A percentile compares a stretch with the other conserved stretches of the same genome.
phyloP scores from a whole-genome alignment of 1,140 invertebrate species.

The Eueides isabella region DNA sequence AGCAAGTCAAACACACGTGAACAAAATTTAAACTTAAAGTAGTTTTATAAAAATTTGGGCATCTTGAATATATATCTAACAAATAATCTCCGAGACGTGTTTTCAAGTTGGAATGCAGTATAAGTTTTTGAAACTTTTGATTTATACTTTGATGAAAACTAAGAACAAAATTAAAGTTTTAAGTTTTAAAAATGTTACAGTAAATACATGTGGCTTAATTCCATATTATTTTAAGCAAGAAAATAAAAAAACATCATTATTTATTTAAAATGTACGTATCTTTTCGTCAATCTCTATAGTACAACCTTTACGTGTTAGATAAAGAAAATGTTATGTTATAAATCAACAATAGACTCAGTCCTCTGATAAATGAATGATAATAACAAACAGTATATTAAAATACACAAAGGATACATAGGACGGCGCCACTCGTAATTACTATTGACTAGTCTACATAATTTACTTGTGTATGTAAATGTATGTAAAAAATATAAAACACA shows the following conservation, averaged over 20 bases:
- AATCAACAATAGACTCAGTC: not conserved
- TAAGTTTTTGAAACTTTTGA: conserved; percentile 5
- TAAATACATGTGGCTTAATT: not conserved
- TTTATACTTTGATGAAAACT: not conserved
- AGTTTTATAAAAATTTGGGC: not conserved
- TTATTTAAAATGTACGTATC: too few relatives aligned
- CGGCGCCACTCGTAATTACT: conserved; percentile 11
- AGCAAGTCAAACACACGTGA: not conserved
- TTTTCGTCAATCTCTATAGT: not conserved
- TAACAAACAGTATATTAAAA: not conserved
- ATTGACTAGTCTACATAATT: conserved; percentile 1
- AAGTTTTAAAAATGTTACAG: not conserved
- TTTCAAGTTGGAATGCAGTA: not conserved
- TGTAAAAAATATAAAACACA: not conserved
- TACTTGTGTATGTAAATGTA: not conserved
- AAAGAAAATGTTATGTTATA: not conserved
- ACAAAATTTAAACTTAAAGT: not conserved
- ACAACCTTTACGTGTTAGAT: not conserved
- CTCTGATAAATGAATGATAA: not conserved
- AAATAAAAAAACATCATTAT: too few relatives aligned
- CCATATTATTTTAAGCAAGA: too few relatives aligned
- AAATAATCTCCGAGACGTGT: not conserved
- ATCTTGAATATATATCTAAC: not conserved
- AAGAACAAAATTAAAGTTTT: not conserved
- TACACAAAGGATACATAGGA: conserved; percentile 3